Evolutionary conservation across 2,797 vertebrate genomes (phyloP), one percentile per base, ranked within the genome.

Genomic region (Saxicola maurus): DNA sequence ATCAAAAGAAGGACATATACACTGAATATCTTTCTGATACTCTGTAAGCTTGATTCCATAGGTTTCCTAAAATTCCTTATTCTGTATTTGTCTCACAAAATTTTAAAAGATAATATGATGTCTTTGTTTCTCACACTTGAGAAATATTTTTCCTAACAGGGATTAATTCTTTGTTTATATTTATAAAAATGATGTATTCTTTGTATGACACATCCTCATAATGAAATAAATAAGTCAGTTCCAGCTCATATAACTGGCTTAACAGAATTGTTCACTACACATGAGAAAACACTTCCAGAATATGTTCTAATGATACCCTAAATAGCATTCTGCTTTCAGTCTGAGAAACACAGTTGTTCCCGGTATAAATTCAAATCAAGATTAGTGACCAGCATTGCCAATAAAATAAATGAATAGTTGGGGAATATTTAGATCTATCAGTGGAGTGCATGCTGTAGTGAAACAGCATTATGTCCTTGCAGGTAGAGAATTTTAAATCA

Each of bases 301-400:
- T 56, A 13, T 38, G 57, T 37, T 81, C 85, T 86, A 82, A 59
- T 66, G 52, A 38, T 45, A 75, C n/a, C n/a, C 40, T 85, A 43
- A 89, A 72, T 27, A 69, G 42, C 65, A 48, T 59, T 88, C 84
- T 77, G 57, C 59, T 79, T 92, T 64, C 77, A 84, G 23, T 68
- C 62, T 69, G 45, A 90, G 75, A 76, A 93, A 86, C 31, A 33
- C 25, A 23, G 30, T 74, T 71, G 24, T 74, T 86, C 72, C 73
- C n/a, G 20, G 45, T 90, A 91, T 68, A 90, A 92, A 89, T 91
- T 92, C 83, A 88, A 90, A 92, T 77, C 82, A 86, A 94, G 73
- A 86, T 92, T 66, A 82, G 92, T 84, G 90, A 93, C 60, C 83
- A 94, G 76, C 80, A 94, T 78, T 91, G 65, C 65, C 94, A 94